Percentiles rank a stretch among this genome's conserved stretches.
phyloP scores from a whole-genome alignment of 1,140 invertebrate species.

The Gryon sp. region DNA sequence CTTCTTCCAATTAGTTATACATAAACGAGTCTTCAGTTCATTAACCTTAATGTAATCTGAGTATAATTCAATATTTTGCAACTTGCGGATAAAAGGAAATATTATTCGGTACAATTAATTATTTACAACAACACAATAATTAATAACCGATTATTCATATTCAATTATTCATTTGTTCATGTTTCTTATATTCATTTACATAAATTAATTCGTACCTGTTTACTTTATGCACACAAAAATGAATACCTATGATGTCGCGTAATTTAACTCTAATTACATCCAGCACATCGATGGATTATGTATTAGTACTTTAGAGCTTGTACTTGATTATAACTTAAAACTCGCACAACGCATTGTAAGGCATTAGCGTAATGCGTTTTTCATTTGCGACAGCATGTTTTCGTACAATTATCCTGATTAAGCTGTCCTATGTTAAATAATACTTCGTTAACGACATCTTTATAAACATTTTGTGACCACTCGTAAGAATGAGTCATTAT shows the following conservation, averaged over 20 bases:
- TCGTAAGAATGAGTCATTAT: neutral
- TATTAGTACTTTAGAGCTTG: neutral
- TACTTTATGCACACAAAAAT: no score
- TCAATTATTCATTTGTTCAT: no score
- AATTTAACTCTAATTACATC: neutral
- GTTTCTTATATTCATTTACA: no score
- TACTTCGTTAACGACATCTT: neutral
- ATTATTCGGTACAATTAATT: no score
- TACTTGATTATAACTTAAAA: neutral
- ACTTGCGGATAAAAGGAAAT: no score
- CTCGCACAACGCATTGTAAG: neutral
- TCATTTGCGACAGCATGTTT: neutral
- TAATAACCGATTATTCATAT: no score
- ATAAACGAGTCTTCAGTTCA: no score
- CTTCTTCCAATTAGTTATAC: no score
- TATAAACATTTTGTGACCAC: neutral
- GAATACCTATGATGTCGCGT: neutral
- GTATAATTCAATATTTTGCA: no score
- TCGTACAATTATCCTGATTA: slow-evolving; percentile 1
- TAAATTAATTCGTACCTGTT: neutral
- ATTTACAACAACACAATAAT: no score
- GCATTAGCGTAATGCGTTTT: neutral
- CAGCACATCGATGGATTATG: neutral
- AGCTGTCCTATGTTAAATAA: neutral
- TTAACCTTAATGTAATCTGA: no score